Percentiles rank a stretch among this genome's conserved stretches.
phyloP scores from a whole-genome alignment of 2,888 invertebrate species.

The Silvanus unidentatus region DNA sequence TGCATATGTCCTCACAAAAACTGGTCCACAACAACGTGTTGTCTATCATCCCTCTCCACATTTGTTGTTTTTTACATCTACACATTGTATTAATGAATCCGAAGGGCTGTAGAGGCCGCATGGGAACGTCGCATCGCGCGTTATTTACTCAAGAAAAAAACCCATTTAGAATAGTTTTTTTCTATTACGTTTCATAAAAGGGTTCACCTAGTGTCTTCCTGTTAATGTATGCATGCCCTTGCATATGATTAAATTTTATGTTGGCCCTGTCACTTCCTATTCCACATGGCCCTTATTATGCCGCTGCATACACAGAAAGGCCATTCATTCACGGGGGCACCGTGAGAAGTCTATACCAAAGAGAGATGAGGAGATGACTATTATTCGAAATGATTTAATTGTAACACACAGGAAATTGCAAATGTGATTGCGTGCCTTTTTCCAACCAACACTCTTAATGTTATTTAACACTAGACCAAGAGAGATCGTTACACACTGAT shows the following conservation, averaged over 20 bases:
- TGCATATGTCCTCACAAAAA: slow-evolving; percentile 21
- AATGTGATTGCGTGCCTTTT: too few relatives aligned
- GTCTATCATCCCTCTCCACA: slow-evolving; percentile 16
- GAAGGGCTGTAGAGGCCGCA: slow-evolving; percentile 1
- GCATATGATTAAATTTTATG: slow-evolving; percentile 25
- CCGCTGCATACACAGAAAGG: neutral
- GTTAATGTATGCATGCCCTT: slow-evolving; percentile 43
- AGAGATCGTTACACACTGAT: too few relatives aligned
- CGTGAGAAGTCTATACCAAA: neutral
- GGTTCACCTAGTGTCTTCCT: slow-evolving; percentile 41
- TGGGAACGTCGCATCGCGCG: slow-evolving; percentile 26
- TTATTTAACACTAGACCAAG: too few relatives aligned
- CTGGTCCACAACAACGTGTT: slow-evolving; percentile 16
- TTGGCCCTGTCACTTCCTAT: too few relatives aligned
- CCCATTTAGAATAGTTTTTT: slow-evolving; percentile 24
- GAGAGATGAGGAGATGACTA: too few relatives aligned
- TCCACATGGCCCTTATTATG: neutral
- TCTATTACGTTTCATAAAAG: slow-evolving; percentile 34
- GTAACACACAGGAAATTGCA: too few relatives aligned
- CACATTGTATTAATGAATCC: slow-evolving; percentile 1
- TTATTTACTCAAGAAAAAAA: slow-evolving; percentile 40
- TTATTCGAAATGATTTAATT: too few relatives aligned
- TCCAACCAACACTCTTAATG: too few relatives aligned
- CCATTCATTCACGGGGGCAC: neutral
- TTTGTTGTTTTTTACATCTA: neutral